These are phyloP conservation scores for Oreochromis aureus DNA, from an alignment of 2,113 vertebrate genomes.

Conservation along the genomic window DNA sequence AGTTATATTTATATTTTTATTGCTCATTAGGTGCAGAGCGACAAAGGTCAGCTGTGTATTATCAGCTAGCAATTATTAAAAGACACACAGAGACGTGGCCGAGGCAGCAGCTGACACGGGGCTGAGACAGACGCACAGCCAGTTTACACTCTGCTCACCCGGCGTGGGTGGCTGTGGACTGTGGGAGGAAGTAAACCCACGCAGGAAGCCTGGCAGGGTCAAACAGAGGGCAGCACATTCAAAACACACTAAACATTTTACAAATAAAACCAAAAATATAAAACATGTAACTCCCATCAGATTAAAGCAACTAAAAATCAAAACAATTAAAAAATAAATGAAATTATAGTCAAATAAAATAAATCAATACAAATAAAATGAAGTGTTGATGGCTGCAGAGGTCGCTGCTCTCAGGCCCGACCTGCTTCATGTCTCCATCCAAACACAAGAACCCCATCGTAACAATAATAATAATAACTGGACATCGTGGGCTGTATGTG, in stretches of 20 bases:
- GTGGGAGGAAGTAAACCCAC: not conserved
- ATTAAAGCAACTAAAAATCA: accelerated
- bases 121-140: not conserved
- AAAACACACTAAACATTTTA: accelerated
- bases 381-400: not conserved
- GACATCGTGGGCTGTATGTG: accelerated
- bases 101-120: accelerated
- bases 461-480: accelerated
- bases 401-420: too few species aligned
- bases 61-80: accelerated
- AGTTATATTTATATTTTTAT: accelerated
- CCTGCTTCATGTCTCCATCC: not conserved
- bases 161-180: not conserved
- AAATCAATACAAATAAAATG: too few species aligned
- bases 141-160: not conserved
- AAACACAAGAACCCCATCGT: accelerated
- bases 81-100: accelerated
- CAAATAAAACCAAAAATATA: not conserved
- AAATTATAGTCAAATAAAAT: not conserved
- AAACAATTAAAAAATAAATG: not conserved
- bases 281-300: not conserved
- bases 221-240: not conserved
- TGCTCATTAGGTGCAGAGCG: accelerated
- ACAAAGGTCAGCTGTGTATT: not conserved
- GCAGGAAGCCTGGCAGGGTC: not conserved